Base-by-base conservation (phyloP, 2,888 invertebrate genomes). In the Acanthopleura granulata region DNA sequence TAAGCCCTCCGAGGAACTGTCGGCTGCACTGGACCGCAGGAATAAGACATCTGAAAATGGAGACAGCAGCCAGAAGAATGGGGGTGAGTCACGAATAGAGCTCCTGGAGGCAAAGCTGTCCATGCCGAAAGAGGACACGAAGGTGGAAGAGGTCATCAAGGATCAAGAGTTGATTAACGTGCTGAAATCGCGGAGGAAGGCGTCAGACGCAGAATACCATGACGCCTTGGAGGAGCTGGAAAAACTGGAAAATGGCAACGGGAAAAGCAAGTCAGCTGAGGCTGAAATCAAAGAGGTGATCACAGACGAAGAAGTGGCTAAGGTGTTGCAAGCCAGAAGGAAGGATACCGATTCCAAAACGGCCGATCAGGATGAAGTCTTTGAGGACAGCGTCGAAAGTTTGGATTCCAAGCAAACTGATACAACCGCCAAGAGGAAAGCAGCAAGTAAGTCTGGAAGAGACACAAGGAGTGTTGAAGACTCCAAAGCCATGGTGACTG, bases 1-100 rank as follows among this genome's bases (percentile, higher is more conserved):
- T 92, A 82, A 94, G 93, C 90, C 92, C 93, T 79, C 94, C 93
- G 91, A 94, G 93, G 82, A 93, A 93, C 91, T 91, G 93, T 84
- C 94, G 93, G 91, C 92, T 93, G 81, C 92, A 92, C 70, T 90
- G 88, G 81, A 91, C 91, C 83, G 85, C 87, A 88, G 93, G 91
- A 90, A 92, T 75, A 74, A 83, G 49, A 82, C 81, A 73, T 82
- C 83, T 9, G 81, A 83, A 27, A 81, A 83, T 62, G 80, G 82
- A 29, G 78, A 77, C 61, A 77, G 77, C 57, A 79, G 80, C 11
- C 4, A 9, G 40, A 76, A 77, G 62, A 75, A 76, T 11, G 62
- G 76, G 14, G 81, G 81, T 62, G 77, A 77, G 57, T 74, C 79
- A 22, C 74, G 69, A 76, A 76, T 78, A 25, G 66, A 74, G 16